Base-by-base conservation (phyloP, 2,888 invertebrate genomes). In the Elmis aenea region DNA sequence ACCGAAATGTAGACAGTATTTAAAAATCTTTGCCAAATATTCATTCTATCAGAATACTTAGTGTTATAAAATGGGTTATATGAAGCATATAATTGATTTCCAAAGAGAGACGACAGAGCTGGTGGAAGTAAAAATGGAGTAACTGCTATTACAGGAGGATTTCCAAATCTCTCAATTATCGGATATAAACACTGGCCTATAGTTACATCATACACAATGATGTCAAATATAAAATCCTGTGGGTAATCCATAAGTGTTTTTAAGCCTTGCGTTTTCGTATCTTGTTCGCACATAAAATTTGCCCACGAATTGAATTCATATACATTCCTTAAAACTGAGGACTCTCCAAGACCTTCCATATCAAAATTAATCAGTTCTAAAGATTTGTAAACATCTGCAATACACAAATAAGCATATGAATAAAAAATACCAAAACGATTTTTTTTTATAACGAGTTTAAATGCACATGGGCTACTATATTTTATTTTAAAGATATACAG, bases 51-150 rank as follows among this genome's bases (percentile, higher is more conserved):
- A 4, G 36, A 43, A 14, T 49, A 53, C 3, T 41, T 40, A 10
- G 52, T 29, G 12, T 33, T 25, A 12, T 48, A 42, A 26, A 40
- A 51, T 1, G 58, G 59, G 6, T 58, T 27, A 40, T 61, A 59
- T 2, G 51, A 42, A 0, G 55, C 46, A 26, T 46, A 45, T 8
- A 51, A 33, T 4, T 45, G 43, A 30, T 52, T 54, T 5, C 58
- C 58, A 35, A 55, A 54, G 8, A 26, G 29, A 26, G 44, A 21
- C 2, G 51, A 44, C 11, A 55, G 9, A 13, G 11, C 2, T 5
- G 35, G 15, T 6, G 34, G 35, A 2, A 28, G 15, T 3, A 21
- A 10, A 16, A 48, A 51, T 1, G 51, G 47, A 3, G 50, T 45
- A 13, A 49, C 32, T 2, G 36, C 52, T 3, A 54, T 34, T 1